Conservation (phyloP, 2,113 vertebrate species). For the Origma solitaria region DNA sequence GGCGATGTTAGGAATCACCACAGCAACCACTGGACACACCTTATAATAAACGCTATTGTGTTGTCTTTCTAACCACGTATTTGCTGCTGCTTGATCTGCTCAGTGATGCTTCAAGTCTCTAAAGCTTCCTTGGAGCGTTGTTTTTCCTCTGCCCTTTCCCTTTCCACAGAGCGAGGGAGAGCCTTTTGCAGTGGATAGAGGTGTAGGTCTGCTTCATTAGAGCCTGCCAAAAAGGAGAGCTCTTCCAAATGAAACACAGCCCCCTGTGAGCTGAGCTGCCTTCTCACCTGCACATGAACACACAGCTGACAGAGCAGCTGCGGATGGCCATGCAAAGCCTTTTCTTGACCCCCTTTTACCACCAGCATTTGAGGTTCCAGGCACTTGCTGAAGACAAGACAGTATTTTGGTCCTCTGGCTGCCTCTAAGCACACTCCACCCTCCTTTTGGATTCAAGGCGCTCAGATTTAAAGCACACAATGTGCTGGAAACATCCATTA, state of each 20-base stretch:
- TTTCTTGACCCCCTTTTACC: not conserved
- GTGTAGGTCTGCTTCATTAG: not conserved
- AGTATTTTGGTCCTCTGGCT: not conserved
- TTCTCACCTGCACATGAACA: not conserved
- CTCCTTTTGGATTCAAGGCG: not conserved
- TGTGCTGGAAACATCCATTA: constrained; percentile 51
- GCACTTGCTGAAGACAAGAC: not conserved
- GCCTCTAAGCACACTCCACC: not conserved
- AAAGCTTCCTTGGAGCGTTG: not conserved
- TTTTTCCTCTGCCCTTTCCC: not conserved
- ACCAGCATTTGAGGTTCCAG: not conserved
- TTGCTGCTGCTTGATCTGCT: not conserved
- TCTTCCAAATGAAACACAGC: not conserved
- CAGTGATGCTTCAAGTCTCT: not conserved
- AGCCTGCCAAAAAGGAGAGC: not conserved
- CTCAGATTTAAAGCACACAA: not conserved
- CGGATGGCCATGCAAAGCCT: accelerated
- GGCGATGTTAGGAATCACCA: not conserved
- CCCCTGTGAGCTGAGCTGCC: not conserved
- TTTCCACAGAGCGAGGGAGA: not conserved
- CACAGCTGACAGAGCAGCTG: not conserved
- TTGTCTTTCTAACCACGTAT: not conserved
- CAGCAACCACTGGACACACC: not conserved
- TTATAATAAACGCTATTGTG: not conserved
- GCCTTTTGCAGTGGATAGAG: not conserved